A percentile compares a stretch with the other conserved stretches of the same genome.
phyloP scores from a whole-genome alignment of 2,797 vertebrate genomes.

The Phaenicophaeus curvirostris region DNA sequence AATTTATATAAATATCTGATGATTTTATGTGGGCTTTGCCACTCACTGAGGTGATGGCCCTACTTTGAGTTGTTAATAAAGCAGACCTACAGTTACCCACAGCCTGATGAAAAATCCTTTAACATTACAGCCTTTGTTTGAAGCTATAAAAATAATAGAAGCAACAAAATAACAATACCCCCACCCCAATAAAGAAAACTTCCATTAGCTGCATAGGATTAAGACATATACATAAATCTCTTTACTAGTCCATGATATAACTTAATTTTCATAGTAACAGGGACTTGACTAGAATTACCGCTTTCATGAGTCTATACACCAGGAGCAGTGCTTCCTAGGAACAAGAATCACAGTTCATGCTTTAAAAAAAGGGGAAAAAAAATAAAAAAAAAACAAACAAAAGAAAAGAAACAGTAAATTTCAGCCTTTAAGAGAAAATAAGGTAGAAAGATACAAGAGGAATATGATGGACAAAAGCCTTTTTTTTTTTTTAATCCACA shows the following conservation, averaged over 20 bases:
- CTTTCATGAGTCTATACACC: not conserved
- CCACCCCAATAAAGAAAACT: not conserved
- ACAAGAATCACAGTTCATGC: not conserved
- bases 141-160: not conserved
- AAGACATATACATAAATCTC: not conserved
- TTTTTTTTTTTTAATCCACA: not conserved
- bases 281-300: not conserved
- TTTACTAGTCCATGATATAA: not conserved
- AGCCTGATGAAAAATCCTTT: too few species aligned
- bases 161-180: not conserved
- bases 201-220: not conserved
- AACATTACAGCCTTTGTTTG: not conserved
- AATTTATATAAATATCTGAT: too few species aligned
- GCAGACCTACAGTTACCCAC: too few species aligned
- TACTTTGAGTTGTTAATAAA: too few species aligned
- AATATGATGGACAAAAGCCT: not conserved
- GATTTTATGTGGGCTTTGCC: too few species aligned
- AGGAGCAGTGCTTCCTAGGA: not conserved
- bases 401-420: not conserved
- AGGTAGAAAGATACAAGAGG: not conserved
- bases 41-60: too few species aligned
- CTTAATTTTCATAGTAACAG: not conserved
- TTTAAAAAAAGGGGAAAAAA: not conserved
- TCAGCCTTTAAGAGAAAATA: not conserved
- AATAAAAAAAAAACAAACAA: not conserved